Percentiles rank a stretch among this genome's conserved stretches.
Evolutionary conservation across 1,140 invertebrate species (phyloP).

Genomic region (Drosophila pandora): DNA sequence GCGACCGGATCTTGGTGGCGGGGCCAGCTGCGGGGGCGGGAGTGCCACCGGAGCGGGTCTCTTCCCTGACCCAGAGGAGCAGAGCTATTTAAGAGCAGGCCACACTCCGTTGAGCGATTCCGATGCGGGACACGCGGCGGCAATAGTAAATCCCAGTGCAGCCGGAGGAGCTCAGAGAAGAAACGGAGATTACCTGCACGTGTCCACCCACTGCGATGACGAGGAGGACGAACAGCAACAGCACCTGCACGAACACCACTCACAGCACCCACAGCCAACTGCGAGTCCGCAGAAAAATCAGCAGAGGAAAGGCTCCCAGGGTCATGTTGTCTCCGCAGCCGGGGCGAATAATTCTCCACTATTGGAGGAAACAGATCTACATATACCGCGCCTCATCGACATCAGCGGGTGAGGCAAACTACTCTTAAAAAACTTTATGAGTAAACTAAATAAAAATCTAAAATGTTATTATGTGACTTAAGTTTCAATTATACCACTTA

Average conservation of each 20-base stretch:
- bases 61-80: constrained; percentile 70
- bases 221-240: constrained; percentile 84
- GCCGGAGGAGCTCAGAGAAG: constrained; percentile 83
- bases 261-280: constrained; percentile 14
- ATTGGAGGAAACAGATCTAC: constrained; percentile 85
- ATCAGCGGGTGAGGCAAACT: constrained; percentile 82
- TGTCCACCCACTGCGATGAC: constrained; percentile 86
- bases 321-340: constrained; percentile 27
- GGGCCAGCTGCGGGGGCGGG: constrained; percentile 83
- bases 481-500: no score
- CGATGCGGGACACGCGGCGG: constrained; percentile 49
- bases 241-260: constrained; percentile 25
- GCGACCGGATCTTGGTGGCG: constrained; percentile 82
- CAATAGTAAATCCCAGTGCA: constrained; percentile 80
- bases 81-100: constrained; percentile 62
- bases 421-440: constrained; percentile 2
- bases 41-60: constrained; percentile 63
- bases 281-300: constrained; percentile 12
- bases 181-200: constrained; percentile 88
- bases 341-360: constrained; percentile 62
- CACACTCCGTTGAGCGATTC: constrained; percentile 65
- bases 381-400: constrained; percentile 86
- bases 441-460: no score
- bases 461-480: no score
- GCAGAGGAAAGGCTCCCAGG: constrained; percentile 47